Evolutionary conservation across 1,140 invertebrate species (phyloP).

Genomic region (Cotesia glomerata): DNA sequence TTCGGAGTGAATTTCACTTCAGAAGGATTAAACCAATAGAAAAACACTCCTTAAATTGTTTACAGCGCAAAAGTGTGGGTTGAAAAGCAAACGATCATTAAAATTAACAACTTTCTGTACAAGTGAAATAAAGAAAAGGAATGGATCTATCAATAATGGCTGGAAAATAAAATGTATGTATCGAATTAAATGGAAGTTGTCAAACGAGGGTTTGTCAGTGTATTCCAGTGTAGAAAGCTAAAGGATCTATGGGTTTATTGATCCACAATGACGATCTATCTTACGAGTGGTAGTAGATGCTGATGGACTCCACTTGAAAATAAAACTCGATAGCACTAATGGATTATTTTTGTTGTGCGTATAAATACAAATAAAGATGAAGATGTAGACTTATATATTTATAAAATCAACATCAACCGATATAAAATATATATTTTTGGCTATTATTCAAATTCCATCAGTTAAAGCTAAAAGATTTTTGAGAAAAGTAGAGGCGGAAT

Average conservation of each 20-base stretch:
- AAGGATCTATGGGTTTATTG: conserved; percentile 20
- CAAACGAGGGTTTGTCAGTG: background rate
- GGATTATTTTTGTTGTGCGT: conserved; percentile 3
- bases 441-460: no score
- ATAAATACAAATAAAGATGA: background rate
- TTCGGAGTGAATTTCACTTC: no score
- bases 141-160: background rate
- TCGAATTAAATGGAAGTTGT: conserved; percentile 4
- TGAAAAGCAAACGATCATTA: no score
- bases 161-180: background rate
- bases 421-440: no score
- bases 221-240: no score
- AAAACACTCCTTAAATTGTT: no score
- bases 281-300: background rate
- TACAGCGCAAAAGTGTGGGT: no score
- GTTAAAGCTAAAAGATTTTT: no score
- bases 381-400: no score
- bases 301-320: background rate
- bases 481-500: no score
- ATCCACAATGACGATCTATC: background rate
- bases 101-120: background rate
- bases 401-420: no score
- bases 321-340: conserved; percentile 15
- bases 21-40: no score
- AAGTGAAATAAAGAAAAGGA: background rate